These are phyloP conservation scores for Centropristis striata DNA, from an alignment of 2,113 vertebrate genomes.

Conservation along the genomic window DNA sequence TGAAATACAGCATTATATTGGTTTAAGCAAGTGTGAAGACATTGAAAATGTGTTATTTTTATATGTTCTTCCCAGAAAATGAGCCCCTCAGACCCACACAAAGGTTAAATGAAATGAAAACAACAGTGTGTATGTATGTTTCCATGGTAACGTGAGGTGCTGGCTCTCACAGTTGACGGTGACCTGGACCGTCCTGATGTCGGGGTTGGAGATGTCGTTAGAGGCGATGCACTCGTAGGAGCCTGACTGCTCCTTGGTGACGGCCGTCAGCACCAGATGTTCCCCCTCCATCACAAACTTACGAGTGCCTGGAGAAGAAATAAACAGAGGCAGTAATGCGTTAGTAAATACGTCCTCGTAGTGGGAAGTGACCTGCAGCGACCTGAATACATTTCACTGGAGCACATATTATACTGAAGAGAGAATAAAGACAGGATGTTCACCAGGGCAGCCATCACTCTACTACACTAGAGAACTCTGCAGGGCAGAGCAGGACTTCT, in stretches of 20 bases:
- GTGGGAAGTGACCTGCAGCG: neutral
- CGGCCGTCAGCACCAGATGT: slow-evolving; percentile 92
- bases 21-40: too few species aligned
- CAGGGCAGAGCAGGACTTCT: neutral
- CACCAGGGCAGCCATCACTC: neutral
- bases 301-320: slow-evolving; percentile 82
- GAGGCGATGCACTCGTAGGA: slow-evolving; percentile 95
- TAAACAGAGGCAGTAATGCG: slow-evolving; percentile 7
- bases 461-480: too few species aligned
- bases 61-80: too few species aligned
- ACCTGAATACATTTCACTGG: neutral
- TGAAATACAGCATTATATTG: too few species aligned
- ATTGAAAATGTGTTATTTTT: too few species aligned
- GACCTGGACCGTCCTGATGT: slow-evolving; percentile 92
- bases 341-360: neutral
- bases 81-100: too few species aligned
- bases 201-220: slow-evolving; percentile 92
- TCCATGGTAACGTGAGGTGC: neutral
- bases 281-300: slow-evolving; percentile 93
- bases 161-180: slow-evolving; percentile 94
- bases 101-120: too few species aligned
- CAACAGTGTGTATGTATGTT: too few species aligned
- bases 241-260: slow-evolving; percentile 96
- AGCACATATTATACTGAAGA: too few species aligned
- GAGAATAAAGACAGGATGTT: too few species aligned